phyloP scores from a whole-genome alignment of 2,888 invertebrate species.

The Pharmacophagus antenor region DNA sequence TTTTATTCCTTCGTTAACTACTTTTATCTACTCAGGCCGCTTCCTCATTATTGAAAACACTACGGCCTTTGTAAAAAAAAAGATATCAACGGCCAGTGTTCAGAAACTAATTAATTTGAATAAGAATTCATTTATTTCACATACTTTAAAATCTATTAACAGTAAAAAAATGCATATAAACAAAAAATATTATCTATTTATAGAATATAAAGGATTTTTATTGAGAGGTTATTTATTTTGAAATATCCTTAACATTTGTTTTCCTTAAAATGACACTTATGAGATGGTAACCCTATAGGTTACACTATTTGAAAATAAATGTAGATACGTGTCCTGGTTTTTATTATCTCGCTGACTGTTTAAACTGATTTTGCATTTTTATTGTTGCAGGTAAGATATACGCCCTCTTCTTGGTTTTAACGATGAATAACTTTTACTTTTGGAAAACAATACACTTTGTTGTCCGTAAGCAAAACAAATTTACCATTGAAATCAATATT shows the following conservation, averaged over 20 bases:
- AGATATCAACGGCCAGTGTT: conserved; percentile 4
- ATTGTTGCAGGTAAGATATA: conserved; percentile 55
- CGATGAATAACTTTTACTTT: conserved; percentile 48
- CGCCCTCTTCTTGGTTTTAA: conserved; percentile 40
- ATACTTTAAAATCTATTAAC: too few relatives aligned
- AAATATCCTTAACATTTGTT: not conserved
- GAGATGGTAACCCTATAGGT: conserved; percentile 28
- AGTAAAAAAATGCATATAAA: too few relatives aligned
- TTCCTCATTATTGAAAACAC: conserved; percentile 37
- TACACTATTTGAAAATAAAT: conserved; percentile 37
- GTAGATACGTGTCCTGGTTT: conserved; percentile 36
- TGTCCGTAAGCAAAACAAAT: conserved; percentile 39
- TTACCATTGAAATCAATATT: conserved; percentile 24
- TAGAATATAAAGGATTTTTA: not conserved
- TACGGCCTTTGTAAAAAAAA: not conserved
- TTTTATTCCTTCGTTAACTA: conserved; percentile 40
- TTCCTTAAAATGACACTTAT: not conserved
- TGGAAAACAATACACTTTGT: conserved; percentile 39
- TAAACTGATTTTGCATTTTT: conserved; percentile 44
- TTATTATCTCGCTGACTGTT: conserved; percentile 40
- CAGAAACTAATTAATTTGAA: not conserved
- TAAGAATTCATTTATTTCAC: not conserved
- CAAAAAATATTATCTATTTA: not conserved
- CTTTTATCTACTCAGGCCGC: conserved; percentile 40
- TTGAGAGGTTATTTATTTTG: not conserved